Evolutionary conservation across 2,888 invertebrate species (phyloP).

Genomic region (Lasioglossum oenotherae): DNA sequence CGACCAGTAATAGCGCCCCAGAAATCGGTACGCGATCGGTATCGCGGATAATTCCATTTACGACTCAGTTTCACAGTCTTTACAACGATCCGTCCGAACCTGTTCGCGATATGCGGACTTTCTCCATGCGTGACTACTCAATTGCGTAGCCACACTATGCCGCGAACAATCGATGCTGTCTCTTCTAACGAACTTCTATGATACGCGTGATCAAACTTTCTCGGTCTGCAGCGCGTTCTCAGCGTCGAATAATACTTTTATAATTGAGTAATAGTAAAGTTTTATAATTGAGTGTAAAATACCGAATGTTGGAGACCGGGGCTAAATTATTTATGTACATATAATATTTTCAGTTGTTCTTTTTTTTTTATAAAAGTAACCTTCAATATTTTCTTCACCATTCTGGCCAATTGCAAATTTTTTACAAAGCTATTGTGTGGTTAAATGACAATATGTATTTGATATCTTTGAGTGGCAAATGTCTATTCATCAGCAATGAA

Average conservation of each 20-base stretch:
- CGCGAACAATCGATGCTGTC: not conserved
- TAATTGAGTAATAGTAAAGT: too few relatives aligned
- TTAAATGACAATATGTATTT: too few relatives aligned
- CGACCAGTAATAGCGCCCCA: slow-evolving; percentile 33
- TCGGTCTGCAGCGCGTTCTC: not conserved
- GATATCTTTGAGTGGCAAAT: too few relatives aligned
- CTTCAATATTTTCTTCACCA: too few relatives aligned
- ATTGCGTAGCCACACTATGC: not conserved
- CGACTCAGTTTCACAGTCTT: slow-evolving; percentile 5
- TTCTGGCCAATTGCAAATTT: too few relatives aligned
- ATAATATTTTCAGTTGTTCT: too few relatives aligned
- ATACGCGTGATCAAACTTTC: not conserved
- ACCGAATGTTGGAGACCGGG: too few relatives aligned
- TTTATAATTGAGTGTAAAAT: too few relatives aligned
- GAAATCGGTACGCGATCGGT: slow-evolving; percentile 46
- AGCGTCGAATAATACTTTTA: not conserved
- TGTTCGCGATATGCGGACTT: slow-evolving; percentile 8
- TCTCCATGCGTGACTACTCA: not conserved
- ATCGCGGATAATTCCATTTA: slow-evolving; percentile 30
- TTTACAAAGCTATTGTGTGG: too few relatives aligned
- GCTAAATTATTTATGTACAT: too few relatives aligned
- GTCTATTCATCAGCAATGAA: too few relatives aligned
- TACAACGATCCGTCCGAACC: not conserved
- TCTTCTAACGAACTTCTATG: not conserved
- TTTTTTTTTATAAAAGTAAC: too few relatives aligned